phyloP scores from a whole-genome alignment of 2,797 vertebrate genomes.

The Hirundo rustica region DNA sequence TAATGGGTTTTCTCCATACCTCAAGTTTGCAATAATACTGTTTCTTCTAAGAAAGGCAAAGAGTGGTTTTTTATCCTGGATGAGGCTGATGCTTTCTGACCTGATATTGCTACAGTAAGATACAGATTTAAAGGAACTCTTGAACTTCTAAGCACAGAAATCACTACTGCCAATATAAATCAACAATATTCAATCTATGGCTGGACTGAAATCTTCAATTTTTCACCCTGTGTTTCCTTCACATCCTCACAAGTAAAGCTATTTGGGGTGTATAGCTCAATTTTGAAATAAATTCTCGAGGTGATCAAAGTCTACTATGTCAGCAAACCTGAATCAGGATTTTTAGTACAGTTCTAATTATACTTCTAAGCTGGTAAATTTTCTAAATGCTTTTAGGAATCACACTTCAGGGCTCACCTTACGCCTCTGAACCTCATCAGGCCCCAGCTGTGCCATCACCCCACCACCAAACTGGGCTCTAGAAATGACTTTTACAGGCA shows the following conservation, averaged over 20 bases:
- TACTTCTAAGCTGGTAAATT: background rate
- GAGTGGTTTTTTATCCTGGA: conserved; percentile 12
- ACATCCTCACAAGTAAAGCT: background rate
- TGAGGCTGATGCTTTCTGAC: conserved; percentile 61
- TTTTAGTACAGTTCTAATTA: background rate
- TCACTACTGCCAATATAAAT: conserved; percentile 22
- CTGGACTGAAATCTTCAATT: background rate
- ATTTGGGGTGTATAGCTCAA: background rate
- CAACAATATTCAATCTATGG: background rate
- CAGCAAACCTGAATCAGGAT: background rate
- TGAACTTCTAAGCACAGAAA: background rate
- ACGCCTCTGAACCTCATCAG: background rate
- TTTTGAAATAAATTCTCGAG: background rate
- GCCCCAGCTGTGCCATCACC: background rate
- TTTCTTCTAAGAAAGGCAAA: conserved; percentile 63
- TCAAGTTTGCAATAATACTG: conserved; percentile 62
- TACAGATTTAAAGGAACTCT: conserved; percentile 49
- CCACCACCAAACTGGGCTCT: background rate
- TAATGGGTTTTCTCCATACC: conserved; percentile 66
- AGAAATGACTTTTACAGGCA: background rate
- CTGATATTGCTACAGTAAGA: conserved; percentile 63
- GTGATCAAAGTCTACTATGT: background rate
- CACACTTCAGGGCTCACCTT: background rate
- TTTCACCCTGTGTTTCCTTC: background rate
- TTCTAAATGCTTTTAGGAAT: background rate